Percentiles rank a stretch among this genome's conserved stretches.
These are phyloP conservation scores for Julus scanicus DNA, from an alignment of 2,888 invertebrate genomes.

Conservation along the genomic window DNA sequence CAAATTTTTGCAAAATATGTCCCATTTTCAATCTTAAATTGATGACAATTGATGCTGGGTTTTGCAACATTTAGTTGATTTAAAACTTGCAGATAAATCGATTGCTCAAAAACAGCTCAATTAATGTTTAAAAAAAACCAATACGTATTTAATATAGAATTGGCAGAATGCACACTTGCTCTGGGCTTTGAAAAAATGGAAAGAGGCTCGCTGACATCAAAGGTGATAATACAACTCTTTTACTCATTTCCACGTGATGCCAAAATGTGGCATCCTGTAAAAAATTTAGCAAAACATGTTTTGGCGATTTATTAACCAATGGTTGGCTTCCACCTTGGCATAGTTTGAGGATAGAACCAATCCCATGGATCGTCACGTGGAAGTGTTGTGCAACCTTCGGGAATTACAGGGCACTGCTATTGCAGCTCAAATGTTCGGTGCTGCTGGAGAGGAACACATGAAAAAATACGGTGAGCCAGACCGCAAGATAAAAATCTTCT, in stretches of 20 bases:
- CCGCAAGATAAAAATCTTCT: not conserved
- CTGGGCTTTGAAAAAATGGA: conserved; percentile 99
- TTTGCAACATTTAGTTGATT: too few species aligned
- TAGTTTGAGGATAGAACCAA: conserved; percentile 84
- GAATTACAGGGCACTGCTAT: conserved; percentile 87
- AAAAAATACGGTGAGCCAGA: conserved; percentile 79
- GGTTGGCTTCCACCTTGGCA: conserved; percentile 53
- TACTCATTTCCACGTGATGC: conserved; percentile 48
- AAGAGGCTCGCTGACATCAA: conserved; percentile 82
- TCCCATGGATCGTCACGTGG: conserved; percentile 88
- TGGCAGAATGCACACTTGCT: conserved; percentile 88
- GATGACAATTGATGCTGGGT: too few species aligned
- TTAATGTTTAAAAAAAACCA: not conserved
- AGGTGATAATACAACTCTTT: conserved; percentile 68
- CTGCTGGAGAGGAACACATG: conserved; percentile 96
- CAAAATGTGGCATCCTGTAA: not conserved
- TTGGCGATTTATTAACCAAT: conserved; percentile 44
- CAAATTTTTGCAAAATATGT: too few species aligned
- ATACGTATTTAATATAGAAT: conserved; percentile 10
- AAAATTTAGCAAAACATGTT: conserved; percentile 27
- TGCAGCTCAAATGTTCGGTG: conserved; percentile 95
- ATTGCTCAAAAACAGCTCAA: not conserved
- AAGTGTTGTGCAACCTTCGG: conserved; percentile 82
- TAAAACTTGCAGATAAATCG: too few species aligned
- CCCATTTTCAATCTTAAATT: too few species aligned